Evolutionary conservation across 2,888 invertebrate genomes (phyloP), one percentile per base, ranked within the genome.

Genomic region (Chrysolina oricalcia): DNA sequence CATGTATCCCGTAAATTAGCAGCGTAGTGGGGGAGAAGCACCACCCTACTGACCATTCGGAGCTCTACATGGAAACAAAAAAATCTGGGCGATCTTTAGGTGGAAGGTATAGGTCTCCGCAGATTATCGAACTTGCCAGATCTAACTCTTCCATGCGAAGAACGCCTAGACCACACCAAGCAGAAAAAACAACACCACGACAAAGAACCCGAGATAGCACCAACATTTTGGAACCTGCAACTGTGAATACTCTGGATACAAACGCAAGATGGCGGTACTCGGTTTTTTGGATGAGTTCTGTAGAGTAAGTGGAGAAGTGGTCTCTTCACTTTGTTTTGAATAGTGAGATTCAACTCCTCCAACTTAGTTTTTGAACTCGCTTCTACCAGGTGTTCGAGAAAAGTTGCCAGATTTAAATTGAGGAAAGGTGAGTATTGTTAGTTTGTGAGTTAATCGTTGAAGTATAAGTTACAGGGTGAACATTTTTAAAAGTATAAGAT

Each of bases 331-430:
- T 86, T 84, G 81, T 83, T 83, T 84, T 80, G 73, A 80, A 82
- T 82, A 88, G 88, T 88, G 88, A 88, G 88, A 88, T 88, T 88
- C 88, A 88, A 88, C 88, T 88, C 88, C 88, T 88, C 88, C 88
- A 87, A 85, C 86, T 86, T 83, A 83, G 81, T 86, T 85, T 85
- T 84, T 82, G 79, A 81, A 80, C 82, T 84, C 82, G 68, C 71
- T 63, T 67, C 77, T 13, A 50, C 74, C 5, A 35, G 59, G n/a
- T 27, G 35, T 35, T 35, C n/a, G 17, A 17, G 17, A 17, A 10
- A 48, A 19, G 9, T 48, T 10, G 17, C 9, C 48, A 17, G 2
- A 48, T 2, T 0, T 5, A 48, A 17, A 17, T 17, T 48, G 17
- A 17, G 9, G 35, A 35, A 35, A 6, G 35, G 8, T 3, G 8